Conservation (phyloP, 2,113 vertebrate species). For the Ptilorrhoa leucosticta region DNA sequence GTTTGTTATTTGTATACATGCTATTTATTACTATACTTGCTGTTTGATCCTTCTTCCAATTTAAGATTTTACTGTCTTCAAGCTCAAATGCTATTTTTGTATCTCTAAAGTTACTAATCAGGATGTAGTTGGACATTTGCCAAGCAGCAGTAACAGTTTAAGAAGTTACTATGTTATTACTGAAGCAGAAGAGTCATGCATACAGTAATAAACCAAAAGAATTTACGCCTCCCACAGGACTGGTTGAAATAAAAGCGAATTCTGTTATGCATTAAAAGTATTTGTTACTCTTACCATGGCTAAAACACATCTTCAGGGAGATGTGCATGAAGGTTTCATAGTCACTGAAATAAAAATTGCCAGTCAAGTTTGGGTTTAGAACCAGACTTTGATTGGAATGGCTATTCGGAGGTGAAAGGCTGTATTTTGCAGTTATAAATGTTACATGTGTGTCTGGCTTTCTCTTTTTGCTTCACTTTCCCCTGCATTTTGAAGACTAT, state of each 20-base stretch:
- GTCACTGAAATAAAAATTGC: background rate
- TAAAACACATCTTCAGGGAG: background rate
- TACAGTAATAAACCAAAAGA: background rate
- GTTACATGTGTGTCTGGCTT: background rate
- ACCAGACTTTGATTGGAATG: background rate
- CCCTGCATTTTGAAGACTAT: background rate
- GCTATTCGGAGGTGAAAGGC: background rate
- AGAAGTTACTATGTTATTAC: background rate
- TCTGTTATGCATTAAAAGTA: background rate
- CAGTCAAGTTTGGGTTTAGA: background rate
- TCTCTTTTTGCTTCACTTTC: background rate
- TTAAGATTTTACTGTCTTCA: background rate
- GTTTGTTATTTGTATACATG: background rate
- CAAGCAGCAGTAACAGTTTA: background rate
- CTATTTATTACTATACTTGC: background rate
- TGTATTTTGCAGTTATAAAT: background rate
- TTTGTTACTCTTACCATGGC: background rate
- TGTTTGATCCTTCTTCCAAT: background rate
- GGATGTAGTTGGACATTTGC: background rate
- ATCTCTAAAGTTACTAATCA: background rate
- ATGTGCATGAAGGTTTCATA: background rate
- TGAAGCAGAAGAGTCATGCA: background rate
- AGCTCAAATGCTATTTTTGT: background rate
- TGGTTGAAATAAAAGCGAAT: background rate
- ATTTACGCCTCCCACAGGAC: background rate